These are phyloP conservation scores for Percina caprodes DNA, from an alignment of 2,113 vertebrate species.

Conservation along the genomic window DNA sequence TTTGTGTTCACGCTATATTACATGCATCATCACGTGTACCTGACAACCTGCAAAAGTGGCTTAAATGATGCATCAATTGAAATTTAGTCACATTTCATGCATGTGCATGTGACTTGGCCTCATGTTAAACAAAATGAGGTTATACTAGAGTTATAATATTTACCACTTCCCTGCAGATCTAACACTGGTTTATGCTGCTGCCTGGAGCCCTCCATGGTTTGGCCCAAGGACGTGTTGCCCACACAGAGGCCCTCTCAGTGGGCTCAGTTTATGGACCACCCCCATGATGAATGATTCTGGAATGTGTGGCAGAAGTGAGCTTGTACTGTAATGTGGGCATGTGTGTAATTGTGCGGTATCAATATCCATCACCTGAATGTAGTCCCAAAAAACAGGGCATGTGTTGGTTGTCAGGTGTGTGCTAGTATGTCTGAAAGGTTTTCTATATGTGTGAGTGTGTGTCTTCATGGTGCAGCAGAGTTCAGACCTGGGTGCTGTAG, in stretches of 20 bases:
- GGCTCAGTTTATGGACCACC: conserved; percentile 35
- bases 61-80: background rate
- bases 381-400: conserved; percentile 19
- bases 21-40: background rate
- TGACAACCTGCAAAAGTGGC: conserved; percentile 7
- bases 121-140: background rate
- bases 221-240: conserved; percentile 2
- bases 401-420: conserved; percentile 8
- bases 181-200: background rate
- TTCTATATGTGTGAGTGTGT: background rate
- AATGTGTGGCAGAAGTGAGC: conserved; percentile 14
- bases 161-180: conserved; percentile 7
- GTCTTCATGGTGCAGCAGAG: conserved; percentile 28
- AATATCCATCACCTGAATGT: conserved; percentile 29
- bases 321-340: conserved; percentile 22
- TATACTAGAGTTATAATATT: background rate
- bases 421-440: background rate
- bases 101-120: background rate
- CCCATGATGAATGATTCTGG: conserved; percentile 26
- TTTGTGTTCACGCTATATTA: background rate
- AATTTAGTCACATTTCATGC: background rate
- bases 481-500: conserved; percentile 94
- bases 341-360: conserved; percentile 46
- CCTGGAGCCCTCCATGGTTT: background rate
- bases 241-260: conserved; percentile 20